Conservation (phyloP, 2,888 invertebrate genomes). For the Azorinus chamasolen region DNA sequence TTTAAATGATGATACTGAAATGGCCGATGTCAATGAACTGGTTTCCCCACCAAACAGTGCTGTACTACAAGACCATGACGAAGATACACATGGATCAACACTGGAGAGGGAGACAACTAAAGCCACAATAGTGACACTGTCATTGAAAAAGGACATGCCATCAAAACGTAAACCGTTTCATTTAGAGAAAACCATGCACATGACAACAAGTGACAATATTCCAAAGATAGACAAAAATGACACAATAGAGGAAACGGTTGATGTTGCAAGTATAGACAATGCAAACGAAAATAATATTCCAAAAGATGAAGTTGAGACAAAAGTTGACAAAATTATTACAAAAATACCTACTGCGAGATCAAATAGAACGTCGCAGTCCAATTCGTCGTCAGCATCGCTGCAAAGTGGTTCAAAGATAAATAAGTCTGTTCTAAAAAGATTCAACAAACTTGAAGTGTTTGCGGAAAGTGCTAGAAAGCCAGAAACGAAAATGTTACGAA, state of each 20-base stretch:
- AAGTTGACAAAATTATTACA: slow-evolving; percentile 17
- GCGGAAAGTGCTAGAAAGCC: slow-evolving; percentile 33
- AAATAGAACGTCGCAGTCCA: slow-evolving; percentile 42
- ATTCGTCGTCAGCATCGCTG: slow-evolving; percentile 31
- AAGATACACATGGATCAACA: neutral
- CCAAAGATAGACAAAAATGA: neutral
- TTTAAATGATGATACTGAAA: slow-evolving; percentile 21
- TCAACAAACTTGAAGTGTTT: slow-evolving; percentile 64
- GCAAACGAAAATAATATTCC: neutral
- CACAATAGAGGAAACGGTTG: neutral
- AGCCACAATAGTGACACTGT: slow-evolving; percentile 47
- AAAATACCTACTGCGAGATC: slow-evolving; percentile 60
- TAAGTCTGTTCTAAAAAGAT: slow-evolving; percentile 52
- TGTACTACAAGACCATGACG: neutral
- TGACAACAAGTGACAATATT: neutral
- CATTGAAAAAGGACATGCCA: slow-evolving; percentile 28
- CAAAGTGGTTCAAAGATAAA: slow-evolving; percentile 33
- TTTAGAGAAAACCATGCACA: neutral
- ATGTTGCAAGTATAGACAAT: neutral
- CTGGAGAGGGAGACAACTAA: slow-evolving; percentile 33
- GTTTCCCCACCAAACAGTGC: slow-evolving; percentile 12
- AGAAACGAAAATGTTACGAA: slow-evolving; percentile 25
- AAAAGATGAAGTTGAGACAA: neutral
- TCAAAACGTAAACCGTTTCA: slow-evolving; percentile 16
- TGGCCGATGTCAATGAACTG: slow-evolving; percentile 1